Evolutionary conservation across 2,888 invertebrate genomes (phyloP).

Genomic region (Gasteruption jaculator): DNA sequence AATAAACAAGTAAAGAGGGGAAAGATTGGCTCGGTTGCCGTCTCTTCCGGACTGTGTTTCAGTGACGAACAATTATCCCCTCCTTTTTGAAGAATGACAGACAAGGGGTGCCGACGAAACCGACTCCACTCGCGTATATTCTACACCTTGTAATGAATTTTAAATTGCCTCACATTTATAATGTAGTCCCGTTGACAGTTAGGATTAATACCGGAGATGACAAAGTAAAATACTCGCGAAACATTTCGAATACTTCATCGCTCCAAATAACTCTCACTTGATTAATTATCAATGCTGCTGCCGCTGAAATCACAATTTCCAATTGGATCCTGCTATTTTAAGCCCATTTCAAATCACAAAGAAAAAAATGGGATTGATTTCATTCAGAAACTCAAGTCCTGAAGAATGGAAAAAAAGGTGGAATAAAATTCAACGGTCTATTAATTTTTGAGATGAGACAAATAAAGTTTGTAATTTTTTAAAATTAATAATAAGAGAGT

Average conservation of each 20-base stretch:
- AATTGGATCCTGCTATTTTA: too few species aligned
- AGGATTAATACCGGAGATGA: conserved; percentile 45
- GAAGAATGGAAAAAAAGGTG: too few species aligned
- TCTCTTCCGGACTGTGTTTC: conserved; percentile 26
- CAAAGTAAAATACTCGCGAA: conserved; percentile 44
- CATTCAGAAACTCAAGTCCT: too few species aligned
- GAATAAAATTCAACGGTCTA: too few species aligned
- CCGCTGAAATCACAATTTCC: too few species aligned
- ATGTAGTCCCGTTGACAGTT: conserved; percentile 43
- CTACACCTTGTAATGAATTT: conserved; percentile 48
- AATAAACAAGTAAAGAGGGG: conserved; percentile 45
- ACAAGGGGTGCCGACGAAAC: conserved; percentile 28
- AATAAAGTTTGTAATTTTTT: too few species aligned
- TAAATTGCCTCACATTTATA: conserved; percentile 50
- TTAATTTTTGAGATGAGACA: too few species aligned
- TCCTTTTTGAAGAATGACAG: conserved; percentile 31
- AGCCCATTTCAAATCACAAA: too few species aligned
- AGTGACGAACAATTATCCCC: conserved; percentile 51
- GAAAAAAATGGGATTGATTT: too few species aligned
- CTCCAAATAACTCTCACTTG: too few species aligned
- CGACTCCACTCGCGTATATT: conserved; percentile 18
- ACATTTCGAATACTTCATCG: too few species aligned
- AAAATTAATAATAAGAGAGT: too few species aligned
- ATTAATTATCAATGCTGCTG: background rate
- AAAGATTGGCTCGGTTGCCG: conserved; percentile 35